phyloP scores from a whole-genome alignment of 2,113 vertebrate genomes.

The Empidonax alnorum region DNA sequence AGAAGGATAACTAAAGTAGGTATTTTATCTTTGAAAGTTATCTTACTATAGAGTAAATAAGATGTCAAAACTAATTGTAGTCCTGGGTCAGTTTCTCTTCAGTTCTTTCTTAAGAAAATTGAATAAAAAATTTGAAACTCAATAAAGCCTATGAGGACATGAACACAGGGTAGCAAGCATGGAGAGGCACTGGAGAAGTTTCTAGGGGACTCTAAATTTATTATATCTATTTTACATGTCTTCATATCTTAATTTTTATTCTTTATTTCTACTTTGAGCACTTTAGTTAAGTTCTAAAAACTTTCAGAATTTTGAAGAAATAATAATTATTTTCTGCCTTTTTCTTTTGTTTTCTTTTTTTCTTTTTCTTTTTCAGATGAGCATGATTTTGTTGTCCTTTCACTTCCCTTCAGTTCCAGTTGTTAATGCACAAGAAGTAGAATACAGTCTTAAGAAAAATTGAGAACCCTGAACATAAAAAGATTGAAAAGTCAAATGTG shows the following conservation, averaged over 20 bases:
- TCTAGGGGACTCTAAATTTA: background rate
- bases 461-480: background rate
- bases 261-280: background rate
- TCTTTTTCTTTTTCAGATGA: background rate
- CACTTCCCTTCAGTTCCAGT: background rate
- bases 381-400: background rate
- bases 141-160: background rate
- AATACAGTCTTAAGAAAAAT: background rate
- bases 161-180: background rate
- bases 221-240: background rate
- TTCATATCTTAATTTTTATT: background rate
- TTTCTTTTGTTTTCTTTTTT: background rate
- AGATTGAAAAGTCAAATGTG: background rate
- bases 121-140: background rate
- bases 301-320: background rate
- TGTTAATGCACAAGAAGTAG: background rate
- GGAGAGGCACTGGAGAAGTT: background rate
- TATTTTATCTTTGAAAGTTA: slow-evolving; percentile 12
- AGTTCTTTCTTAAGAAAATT: background rate
- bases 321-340: background rate
- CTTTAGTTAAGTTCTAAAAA: background rate
- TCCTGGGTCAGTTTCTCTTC: background rate
- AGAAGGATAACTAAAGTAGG: background rate
- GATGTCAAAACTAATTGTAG: background rate
- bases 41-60: background rate